Percentiles rank a stretch among this genome's conserved stretches.
Evolutionary conservation across 2,113 vertebrate species (phyloP).

Genomic region (Ctenomys sociabilis): DNA sequence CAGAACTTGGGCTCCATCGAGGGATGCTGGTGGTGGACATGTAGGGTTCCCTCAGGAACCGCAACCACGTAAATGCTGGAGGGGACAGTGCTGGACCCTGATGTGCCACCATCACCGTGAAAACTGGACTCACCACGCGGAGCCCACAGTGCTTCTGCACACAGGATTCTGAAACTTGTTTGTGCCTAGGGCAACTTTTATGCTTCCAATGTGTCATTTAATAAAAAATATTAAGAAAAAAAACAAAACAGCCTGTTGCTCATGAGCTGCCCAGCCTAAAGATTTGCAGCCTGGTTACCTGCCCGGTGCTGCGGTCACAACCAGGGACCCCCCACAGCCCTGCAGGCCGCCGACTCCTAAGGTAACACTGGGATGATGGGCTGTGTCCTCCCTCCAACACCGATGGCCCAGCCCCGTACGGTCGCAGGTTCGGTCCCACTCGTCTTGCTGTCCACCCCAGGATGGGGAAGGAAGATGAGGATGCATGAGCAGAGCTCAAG

Average conservation of each 20-base stretch:
- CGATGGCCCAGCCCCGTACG: fast-evolving
- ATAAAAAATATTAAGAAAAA: constrained; percentile 9
- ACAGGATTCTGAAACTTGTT: constrained; percentile 18
- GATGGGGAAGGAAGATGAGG: fast-evolving
- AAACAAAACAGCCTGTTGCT: not conserved
- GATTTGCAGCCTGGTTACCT: too few relatives aligned
- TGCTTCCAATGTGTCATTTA: constrained; percentile 31
- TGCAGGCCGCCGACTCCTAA: fast-evolving
- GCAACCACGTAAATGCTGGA: constrained; percentile 30
- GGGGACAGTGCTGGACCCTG: constrained; percentile 6
- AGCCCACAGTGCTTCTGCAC: constrained; percentile 5
- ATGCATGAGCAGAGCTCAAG: fast-evolving
- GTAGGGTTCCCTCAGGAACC: constrained; percentile 63
- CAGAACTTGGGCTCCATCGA: constrained; percentile 57
- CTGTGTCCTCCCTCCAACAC: fast-evolving
- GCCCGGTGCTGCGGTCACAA: not conserved
- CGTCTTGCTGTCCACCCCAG: too few relatives aligned
- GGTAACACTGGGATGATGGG: fast-evolving
- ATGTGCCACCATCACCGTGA: constrained; percentile 21
- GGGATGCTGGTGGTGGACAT: not conserved
- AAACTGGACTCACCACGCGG: constrained; percentile 12
- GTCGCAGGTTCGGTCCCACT: fast-evolving
- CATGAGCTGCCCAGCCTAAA: too few relatives aligned
- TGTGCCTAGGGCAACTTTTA: constrained; percentile 14
- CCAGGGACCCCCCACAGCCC: fast-evolving